phyloP scores from a whole-genome alignment of 2,797 vertebrate species.

The Fratercula arctica region DNA sequence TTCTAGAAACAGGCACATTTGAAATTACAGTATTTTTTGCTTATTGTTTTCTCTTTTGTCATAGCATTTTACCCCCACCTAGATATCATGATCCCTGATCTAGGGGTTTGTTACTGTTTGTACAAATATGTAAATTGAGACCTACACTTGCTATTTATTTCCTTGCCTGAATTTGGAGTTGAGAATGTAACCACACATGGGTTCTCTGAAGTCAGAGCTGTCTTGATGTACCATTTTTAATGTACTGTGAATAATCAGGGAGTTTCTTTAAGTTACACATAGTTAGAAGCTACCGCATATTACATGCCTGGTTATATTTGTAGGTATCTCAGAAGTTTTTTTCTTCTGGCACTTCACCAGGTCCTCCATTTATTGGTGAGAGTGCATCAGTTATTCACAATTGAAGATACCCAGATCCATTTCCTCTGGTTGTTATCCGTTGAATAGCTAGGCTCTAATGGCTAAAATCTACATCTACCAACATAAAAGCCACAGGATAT shows the following conservation, averaged over 20 bases:
- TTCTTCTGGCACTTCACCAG: neutral
- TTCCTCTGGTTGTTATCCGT: conserved; percentile 22
- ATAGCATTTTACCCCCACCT: neutral
- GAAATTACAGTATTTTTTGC: neutral
- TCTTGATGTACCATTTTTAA: neutral
- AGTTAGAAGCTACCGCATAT: neutral
- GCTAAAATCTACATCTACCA: conserved; percentile 14
- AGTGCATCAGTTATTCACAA: neutral
- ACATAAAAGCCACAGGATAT: conserved; percentile 48
- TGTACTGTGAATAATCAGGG: neutral
- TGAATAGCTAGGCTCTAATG: neutral
- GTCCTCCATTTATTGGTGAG: neutral
- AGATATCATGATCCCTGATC: neutral
- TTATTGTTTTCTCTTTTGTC: neutral
- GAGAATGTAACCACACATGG: neutral
- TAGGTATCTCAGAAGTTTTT: neutral
- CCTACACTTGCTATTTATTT: neutral
- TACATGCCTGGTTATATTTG: neutral
- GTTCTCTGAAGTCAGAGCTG: neutral
- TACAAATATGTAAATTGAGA: neutral
- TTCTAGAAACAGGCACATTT: neutral
- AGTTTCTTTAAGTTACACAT: neutral
- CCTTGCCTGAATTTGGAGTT: neutral
- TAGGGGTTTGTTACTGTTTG: neutral
- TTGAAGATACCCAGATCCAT: neutral